Percentiles rank a stretch among this genome's conserved stretches.
phyloP scores from a whole-genome alignment of 2,888 invertebrate species.

The Leptinotarsa peninsularis region DNA sequence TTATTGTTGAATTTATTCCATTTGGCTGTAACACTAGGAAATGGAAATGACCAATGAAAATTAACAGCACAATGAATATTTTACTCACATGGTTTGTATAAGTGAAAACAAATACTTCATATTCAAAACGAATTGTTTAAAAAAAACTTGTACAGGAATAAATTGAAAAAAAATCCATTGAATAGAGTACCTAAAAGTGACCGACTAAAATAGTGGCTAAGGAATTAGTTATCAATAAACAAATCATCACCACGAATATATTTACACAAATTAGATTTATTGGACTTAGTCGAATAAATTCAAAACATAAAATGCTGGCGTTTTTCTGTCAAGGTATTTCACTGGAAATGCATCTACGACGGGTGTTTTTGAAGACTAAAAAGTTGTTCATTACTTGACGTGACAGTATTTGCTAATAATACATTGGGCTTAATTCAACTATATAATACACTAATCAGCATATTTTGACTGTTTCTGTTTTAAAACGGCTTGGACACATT shows the following conservation, averaged over 20 bases:
- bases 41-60: background rate
- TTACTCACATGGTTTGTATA: background rate
- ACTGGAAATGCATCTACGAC: no score
- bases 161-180: background rate
- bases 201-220: background rate
- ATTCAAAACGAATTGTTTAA: background rate
- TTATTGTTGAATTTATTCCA: no score
- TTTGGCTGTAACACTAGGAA: background rate
- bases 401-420: constrained; percentile 13
- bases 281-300: constrained; percentile 8
- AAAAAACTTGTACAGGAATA: background rate
- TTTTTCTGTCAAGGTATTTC: background rate
- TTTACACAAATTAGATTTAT: constrained; percentile 2
- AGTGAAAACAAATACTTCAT: background rate
- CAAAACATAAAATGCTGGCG: background rate
- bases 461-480: constrained; percentile 73
- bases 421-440: constrained; percentile 33
- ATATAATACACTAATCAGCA: constrained; percentile 41
- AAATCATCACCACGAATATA: constrained; percentile 8
- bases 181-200: background rate
- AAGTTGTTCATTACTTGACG: background rate
- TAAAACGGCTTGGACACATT: constrained; percentile 91
- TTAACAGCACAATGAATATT: constrained; percentile 6
- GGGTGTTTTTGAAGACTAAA: constrained; percentile 15
- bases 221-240: background rate